Conservation (phyloP, 2,797 vertebrate genomes). For the Melanotaenia trifasciata region DNA sequence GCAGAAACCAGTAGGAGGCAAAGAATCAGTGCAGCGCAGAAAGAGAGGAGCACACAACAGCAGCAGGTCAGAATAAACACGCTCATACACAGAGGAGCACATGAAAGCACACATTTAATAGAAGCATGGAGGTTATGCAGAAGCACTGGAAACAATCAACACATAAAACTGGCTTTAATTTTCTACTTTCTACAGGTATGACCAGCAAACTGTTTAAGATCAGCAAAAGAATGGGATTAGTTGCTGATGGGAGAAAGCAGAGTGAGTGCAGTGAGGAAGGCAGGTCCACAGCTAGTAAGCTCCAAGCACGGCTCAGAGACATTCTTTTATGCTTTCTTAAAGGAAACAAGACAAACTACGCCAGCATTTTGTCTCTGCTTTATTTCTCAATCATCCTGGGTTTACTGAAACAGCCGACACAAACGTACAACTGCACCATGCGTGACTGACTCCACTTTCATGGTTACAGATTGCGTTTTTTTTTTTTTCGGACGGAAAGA, state of each 20-base stretch:
- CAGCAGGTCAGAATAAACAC: constrained; percentile 78
- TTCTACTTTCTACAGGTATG: not conserved
- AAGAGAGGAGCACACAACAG: constrained; percentile 76
- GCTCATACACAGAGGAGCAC: constrained; percentile 56
- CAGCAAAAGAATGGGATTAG: constrained; percentile 58
- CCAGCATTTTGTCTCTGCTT: constrained; percentile 78
- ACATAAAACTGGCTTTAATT: constrained; percentile 7
- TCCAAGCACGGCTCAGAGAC: constrained; percentile 39
- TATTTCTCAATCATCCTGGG: constrained; percentile 72
- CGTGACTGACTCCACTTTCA: constrained; percentile 35
- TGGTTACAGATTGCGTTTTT: constrained; percentile 46
- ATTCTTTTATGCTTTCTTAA: constrained; percentile 45
- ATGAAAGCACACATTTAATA: constrained; percentile 33
- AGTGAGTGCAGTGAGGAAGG: constrained; percentile 55
- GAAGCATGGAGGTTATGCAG: constrained; percentile 52
- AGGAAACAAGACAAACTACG: constrained; percentile 79
- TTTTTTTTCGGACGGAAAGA: constrained; percentile 40
- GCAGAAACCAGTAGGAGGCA: constrained; percentile 83
- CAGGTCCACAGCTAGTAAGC: constrained; percentile 56
- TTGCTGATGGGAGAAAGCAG: constrained; percentile 64
- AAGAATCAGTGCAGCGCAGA: constrained; percentile 80
- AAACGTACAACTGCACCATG: constrained; percentile 52
- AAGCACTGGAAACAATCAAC: constrained; percentile 41
- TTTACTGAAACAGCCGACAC: constrained; percentile 55
- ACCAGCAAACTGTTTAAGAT: constrained; percentile 15